phyloP scores from a whole-genome alignment of 2,797 vertebrate genomes.

The Pachyuromys duprasi region DNA sequence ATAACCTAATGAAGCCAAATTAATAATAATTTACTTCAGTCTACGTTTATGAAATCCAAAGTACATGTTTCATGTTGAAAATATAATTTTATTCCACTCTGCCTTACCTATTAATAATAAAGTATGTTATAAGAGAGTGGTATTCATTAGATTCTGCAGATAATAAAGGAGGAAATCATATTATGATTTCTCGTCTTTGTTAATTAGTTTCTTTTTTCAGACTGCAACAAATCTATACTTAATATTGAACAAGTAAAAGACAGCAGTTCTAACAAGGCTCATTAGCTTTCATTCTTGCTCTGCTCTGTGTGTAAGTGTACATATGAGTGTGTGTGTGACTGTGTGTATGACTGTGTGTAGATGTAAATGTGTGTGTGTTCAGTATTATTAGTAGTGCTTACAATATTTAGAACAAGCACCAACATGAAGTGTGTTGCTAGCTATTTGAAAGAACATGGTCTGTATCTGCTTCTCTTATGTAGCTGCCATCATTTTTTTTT shows the following conservation, averaged over 20 bases:
- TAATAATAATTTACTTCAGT: conserved; percentile 23
- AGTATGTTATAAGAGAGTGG: neutral
- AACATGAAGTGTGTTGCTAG: neutral
- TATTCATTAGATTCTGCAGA: conserved; percentile 40
- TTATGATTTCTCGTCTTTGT: conserved; percentile 1
- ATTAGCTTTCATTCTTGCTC: neutral
- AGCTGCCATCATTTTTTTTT: neutral
- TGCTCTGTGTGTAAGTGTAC: neutral
- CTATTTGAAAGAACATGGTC: conserved; percentile 6
- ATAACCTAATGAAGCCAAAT: conserved; percentile 21
- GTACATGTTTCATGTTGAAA: neutral
- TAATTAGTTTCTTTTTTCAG: neutral
- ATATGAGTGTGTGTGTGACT: neutral
- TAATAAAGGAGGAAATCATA: conserved; percentile 45
- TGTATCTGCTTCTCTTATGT: neutral
- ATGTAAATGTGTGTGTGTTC: neutral
- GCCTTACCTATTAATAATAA: conserved; percentile 21
- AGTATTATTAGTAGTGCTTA: neutral
- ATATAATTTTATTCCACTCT: conserved; percentile 12
- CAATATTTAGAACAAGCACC: neutral
- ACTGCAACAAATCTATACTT: neutral
- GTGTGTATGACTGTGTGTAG: neutral
- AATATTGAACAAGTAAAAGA: neutral
- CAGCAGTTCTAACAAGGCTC: neutral
- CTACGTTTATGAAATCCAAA: conserved; percentile 25